Evolutionary conservation across 2,888 invertebrate genomes (phyloP), one percentile per base, ranked within the genome.

Genomic region (Trichacis sp.): DNA sequence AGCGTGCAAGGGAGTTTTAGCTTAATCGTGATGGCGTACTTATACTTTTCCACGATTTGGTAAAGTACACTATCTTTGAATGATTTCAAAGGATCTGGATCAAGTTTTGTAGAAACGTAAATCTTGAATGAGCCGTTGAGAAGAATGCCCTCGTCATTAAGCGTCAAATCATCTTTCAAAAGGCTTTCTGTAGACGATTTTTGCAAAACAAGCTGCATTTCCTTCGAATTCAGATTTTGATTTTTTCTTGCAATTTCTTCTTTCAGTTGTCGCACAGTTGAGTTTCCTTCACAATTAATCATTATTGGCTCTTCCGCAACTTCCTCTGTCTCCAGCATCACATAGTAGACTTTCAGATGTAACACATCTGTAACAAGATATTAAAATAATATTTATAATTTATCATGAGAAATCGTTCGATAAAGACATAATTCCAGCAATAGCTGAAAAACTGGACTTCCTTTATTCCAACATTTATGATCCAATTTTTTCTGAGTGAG

Each of bases 1-100:
- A 2, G 2, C 42, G 42, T 87, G 67, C 89, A 88, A 9, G 92
- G 92, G 64, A 92, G 85, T 68, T 87, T 84, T 50, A 92, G 82
- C 74, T 87, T 87, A 55, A 92, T 80, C 67, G 88, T 87, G 64
- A 91, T 89, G 43, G 92, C 87, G 76, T 89, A 85, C 69, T 88
- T 87, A 73, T 90, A 89, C 58, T 88, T 86, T 64, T 88, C 87
- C 24, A 88, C 85, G 61, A 89, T 79, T 67, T 84, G 84, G 71
- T 85, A 85, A 68, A 90, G 83, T 72, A 55, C 42, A 14, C 20
- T 56, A 5, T 68, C 53, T 11, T 57, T 47, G 12, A 69, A 88
- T 3, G 83, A 76, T 64, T 85, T 84, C 5, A 84, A 84, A 19
- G 84, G 83, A 73, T 89, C 88, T 4, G 86, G 86, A 64, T 87